phyloP scores from a whole-genome alignment of 2,113 vertebrate species.

The Struthio camelus region DNA sequence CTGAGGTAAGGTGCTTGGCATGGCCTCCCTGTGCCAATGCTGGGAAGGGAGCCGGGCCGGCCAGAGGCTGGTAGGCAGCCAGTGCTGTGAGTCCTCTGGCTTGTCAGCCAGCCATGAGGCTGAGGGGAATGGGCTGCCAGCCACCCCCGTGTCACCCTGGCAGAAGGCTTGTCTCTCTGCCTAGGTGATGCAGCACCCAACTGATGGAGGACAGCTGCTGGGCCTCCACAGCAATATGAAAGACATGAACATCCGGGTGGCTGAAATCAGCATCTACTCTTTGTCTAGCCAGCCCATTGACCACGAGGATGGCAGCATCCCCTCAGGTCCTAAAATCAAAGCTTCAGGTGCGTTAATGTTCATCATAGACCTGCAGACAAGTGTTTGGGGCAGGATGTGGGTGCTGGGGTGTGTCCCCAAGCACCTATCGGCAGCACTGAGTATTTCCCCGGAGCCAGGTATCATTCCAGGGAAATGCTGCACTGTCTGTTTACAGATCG shows the following conservation, averaged over 20 bases:
- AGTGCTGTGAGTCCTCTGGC: background rate
- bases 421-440: background rate
- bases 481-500: conserved; percentile 61
- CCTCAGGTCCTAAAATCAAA: conserved; percentile 90
- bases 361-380: background rate
- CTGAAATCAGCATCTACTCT: conserved; percentile 96
- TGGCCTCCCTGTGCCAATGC: background rate
- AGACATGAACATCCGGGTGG: conserved; percentile 89
- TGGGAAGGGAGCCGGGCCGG: background rate
- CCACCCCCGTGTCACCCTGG: background rate
- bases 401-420: fast-evolving
- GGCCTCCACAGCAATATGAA: conserved; percentile 92
- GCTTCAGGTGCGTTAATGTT: conserved; percentile 79
- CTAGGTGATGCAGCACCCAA: conserved; percentile 96
- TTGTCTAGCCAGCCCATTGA: conserved; percentile 97
- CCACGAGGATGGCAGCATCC: conserved; percentile 89
- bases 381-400: fast-evolving
- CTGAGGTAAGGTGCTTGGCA: conserved; percentile 79
- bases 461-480: background rate
- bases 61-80: background rate
- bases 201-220: conserved; percentile 91
- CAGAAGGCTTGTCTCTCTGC: background rate
- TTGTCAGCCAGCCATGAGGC: background rate
- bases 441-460: background rate
- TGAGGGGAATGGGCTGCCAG: background rate